Percentiles rank a stretch among this genome's conserved stretches.
These are phyloP conservation scores for Epinephelus lanceolatus DNA, from an alignment of 2,113 vertebrate species.

Conservation along the genomic window DNA sequence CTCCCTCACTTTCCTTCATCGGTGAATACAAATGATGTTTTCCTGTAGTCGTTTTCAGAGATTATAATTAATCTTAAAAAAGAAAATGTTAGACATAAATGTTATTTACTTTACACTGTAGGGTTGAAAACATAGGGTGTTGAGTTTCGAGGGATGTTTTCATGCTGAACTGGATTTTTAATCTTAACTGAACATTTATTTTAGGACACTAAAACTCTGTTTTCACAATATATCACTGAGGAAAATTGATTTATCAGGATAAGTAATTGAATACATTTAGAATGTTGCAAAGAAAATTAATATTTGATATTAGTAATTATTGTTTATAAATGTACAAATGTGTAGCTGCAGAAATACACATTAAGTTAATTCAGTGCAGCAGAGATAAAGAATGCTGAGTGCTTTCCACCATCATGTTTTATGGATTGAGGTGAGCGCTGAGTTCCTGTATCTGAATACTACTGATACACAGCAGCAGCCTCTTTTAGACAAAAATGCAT, in stretches of 20 bases:
- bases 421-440: slow-evolving; percentile 37
- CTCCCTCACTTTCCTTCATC: not conserved
- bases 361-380: slow-evolving; percentile 19
- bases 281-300: not conserved
- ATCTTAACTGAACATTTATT: not conserved
- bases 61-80: not conserved
- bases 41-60: not conserved
- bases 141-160: not conserved
- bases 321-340: not conserved
- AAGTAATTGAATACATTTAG: not conserved
- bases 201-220: not conserved
- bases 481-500: slow-evolving; percentile 32
- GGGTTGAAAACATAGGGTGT: not conserved
- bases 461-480: slow-evolving; percentile 10
- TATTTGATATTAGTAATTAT: no score
- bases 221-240: not conserved
- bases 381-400: not conserved
- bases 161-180: not conserved
- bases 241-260: not conserved
- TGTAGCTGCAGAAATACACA: not conserved
- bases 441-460: slow-evolving; percentile 17
- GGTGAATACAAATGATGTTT: not conserved
- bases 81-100: not conserved
- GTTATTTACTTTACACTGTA: not conserved
- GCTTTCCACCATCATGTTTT: slow-evolving; percentile 35